Conservation (phyloP, 2,797 vertebrate genomes). For the Danio jaintianensis region DNA sequence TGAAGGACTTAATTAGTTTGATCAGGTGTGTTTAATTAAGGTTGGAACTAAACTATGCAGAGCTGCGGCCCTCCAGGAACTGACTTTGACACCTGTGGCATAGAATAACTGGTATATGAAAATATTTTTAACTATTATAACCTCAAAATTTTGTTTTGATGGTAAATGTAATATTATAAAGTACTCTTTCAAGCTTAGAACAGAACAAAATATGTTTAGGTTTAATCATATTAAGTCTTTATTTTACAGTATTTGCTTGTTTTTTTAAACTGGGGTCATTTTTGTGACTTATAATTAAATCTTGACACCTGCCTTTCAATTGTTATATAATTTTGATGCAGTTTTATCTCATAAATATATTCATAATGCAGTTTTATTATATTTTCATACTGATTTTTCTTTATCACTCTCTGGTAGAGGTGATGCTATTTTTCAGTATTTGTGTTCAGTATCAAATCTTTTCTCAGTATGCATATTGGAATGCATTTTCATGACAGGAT, state of each 20-base stretch:
- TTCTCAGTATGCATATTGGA: conserved; percentile 8
- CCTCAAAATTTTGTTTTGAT: conserved; percentile 5
- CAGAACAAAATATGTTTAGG: not conserved
- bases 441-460: not conserved
- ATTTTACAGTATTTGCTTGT: not conserved
- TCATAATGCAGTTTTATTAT: not conserved
- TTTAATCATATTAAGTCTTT: conserved; percentile 18
- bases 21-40: too few relatives aligned
- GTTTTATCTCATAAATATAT: conserved; percentile 25
- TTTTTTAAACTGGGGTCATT: not conserved
- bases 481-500: conserved; percentile 1
- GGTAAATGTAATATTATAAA: not conserved
- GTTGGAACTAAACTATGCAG: too few relatives aligned
- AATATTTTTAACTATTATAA: not conserved
- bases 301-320: not conserved
- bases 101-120: not conserved
- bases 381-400: conserved; percentile 13
- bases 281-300: conserved; percentile 4
- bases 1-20: too few relatives aligned
- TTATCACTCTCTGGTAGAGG: conserved; percentile 41
- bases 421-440: conserved; percentile 42
- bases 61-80: too few relatives aligned
- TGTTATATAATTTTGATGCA: not conserved
- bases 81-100: too few relatives aligned
- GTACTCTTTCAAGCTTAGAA: not conserved